These are phyloP conservation scores for Pristiophorus japonicus DNA, from an alignment of 2,113 vertebrate genomes.

Conservation along the genomic window DNA sequence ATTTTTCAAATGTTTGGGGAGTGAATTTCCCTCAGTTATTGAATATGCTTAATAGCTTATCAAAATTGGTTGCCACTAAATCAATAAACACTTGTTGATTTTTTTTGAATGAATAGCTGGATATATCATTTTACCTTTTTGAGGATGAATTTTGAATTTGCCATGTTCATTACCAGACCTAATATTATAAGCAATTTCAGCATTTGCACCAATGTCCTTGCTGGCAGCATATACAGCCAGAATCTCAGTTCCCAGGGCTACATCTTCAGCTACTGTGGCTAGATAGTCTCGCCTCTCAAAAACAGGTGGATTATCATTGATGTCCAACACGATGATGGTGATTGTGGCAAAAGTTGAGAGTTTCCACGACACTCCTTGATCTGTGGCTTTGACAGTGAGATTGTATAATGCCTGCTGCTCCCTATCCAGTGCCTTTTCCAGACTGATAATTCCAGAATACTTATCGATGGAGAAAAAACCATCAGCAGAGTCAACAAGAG, in stretches of 20 bases:
- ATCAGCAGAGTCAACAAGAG: conserved; percentile 68
- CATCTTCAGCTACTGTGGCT: conserved; percentile 78
- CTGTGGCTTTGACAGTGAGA: conserved; percentile 74
- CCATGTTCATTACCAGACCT: conserved; percentile 86
- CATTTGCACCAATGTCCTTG: conserved; percentile 92
- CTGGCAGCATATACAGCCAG: conserved; percentile 83
- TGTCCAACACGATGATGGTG: conserved; percentile 84
- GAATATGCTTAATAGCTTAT: neutral
- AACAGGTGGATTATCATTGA: conserved; percentile 94
- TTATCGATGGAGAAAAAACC: conserved; percentile 83
- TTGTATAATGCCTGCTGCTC: conserved; percentile 80
- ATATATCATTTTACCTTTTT: conserved; percentile 65
- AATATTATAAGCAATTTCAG: conserved; percentile 88
- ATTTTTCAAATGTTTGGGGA: neutral
- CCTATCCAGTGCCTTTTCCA: conserved; percentile 81
- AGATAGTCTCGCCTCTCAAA: conserved; percentile 89
- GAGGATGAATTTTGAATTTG: conserved; percentile 78
- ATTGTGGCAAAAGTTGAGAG: conserved; percentile 75
- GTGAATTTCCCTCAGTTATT: neutral
- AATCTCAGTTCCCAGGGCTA: conserved; percentile 71
- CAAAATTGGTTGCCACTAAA: neutral
- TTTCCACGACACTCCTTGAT: conserved; percentile 66
- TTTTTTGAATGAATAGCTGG: neutral
- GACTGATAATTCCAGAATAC: conserved; percentile 73
- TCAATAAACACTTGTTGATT: neutral